Evolutionary conservation across 2,888 invertebrate species (phyloP).

Genomic region (Falcaria lacertinaria): DNA sequence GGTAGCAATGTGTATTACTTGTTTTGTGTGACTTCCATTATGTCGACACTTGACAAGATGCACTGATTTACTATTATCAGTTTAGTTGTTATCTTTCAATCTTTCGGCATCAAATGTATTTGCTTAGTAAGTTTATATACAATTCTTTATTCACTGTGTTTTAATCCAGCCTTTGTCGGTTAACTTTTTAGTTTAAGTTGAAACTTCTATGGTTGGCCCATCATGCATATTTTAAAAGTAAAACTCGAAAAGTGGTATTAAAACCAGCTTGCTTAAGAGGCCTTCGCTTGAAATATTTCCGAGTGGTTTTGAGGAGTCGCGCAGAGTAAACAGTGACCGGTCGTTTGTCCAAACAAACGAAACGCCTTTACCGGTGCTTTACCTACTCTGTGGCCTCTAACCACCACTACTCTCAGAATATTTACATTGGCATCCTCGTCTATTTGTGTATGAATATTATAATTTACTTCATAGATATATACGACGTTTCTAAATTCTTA

Average conservation of each 20-base stretch:
- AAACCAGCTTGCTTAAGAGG: slow-evolving; percentile 46
- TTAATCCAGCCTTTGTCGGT: too few species aligned
- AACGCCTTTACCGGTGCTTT: slow-evolving; percentile 38
- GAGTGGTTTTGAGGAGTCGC: slow-evolving; percentile 65
- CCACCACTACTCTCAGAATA: slow-evolving; percentile 53
- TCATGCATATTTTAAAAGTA: slow-evolving; percentile 4
- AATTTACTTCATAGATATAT: slow-evolving; percentile 36
- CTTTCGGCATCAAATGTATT: slow-evolving; percentile 8
- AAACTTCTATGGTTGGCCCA: slow-evolving; percentile 1
- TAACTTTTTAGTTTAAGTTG: not conserved
- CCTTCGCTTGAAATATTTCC: slow-evolving; percentile 63
- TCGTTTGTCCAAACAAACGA: slow-evolving; percentile 66
- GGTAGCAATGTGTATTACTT: slow-evolving; percentile 59
- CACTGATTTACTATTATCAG: slow-evolving; percentile 21
- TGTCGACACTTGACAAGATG: slow-evolving; percentile 17
- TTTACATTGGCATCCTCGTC: slow-evolving; percentile 57
- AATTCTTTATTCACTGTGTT: not conserved
- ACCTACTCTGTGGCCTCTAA: slow-evolving; percentile 45
- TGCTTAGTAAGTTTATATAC: not conserved
- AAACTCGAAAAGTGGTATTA: slow-evolving; percentile 22
- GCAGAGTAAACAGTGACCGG: slow-evolving; percentile 71
- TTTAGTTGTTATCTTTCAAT: slow-evolving; percentile 6
- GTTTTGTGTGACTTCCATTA: slow-evolving; percentile 44
- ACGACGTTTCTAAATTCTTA: slow-evolving; percentile 16
- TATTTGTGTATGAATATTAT: slow-evolving; percentile 65